Evolutionary conservation across 2,113 vertebrate genomes (phyloP), one percentile per base, ranked within the genome.

Genomic region (Perca flavescens): DNA sequence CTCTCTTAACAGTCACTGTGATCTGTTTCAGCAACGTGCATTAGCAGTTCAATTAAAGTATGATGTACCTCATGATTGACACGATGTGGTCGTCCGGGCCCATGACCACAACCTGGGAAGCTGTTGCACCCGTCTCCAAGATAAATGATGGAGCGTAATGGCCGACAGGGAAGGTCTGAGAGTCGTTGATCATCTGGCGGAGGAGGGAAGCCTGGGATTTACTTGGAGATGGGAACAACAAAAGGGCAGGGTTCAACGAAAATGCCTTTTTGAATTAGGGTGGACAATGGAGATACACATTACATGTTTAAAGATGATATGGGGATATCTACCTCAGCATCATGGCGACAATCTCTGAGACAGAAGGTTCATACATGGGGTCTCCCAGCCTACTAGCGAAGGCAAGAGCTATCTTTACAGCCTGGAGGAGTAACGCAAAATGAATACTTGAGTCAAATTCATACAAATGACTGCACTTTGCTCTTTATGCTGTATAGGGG

Each of bases 31-130:
- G 25, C 4, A 28, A 25, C 40, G 6, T 79, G 52, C 3, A 36
- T 47, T 6, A 77, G 22, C 14, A 69, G 25, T 36, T 50, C 0
- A 77, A 21, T 64, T 36, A 53, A 72, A 83, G 25, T 6, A 25
- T 8, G 47, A 34, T 6, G 58, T 94, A 98, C 98, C 98, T 99
- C 89, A 98, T 96, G 67, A 97, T 94, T 0, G 97, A 97, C 6
- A 99, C 98, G 0, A 99, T 99, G 91, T 97, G 96, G 93, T 99
- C 97, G 6, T 99, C 98, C 0, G 97, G 97, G 47, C 98, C 98
- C 96, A 99, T 98, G 80, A 99, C 95, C 57, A 98, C 95, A 85
- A 99, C 97, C 90, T 99, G 98, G 76, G 97, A 97, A 9, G 96
- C 95, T 0, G 95, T 89, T 0, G 95, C 78, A 0, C 95, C 96